Base-by-base conservation (phyloP, 2,888 invertebrate species). In the Orthosia cruda region DNA sequence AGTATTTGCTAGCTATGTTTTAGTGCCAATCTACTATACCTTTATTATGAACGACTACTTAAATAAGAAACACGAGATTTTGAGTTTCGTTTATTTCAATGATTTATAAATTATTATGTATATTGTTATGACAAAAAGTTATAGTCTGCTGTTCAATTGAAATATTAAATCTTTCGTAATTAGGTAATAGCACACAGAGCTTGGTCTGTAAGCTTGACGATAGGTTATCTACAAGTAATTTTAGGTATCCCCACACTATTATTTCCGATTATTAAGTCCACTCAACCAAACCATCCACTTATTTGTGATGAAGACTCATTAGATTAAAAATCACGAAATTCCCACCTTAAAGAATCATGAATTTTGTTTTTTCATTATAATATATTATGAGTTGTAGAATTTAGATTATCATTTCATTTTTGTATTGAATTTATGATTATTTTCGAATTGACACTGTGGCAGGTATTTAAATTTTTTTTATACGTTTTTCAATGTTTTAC, bases 41-140 rank as follows among this genome's bases (percentile, higher is more conserved):
- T 65, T 58, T 23, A 71, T 80, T 68, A 61, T 67, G 40, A 73
- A 77, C 49, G 67, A 72, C 64, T 66, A 72, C 80, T 66, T 75
- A 71, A 66, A 63, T 79, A 82, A 59, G 79, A 81, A 87, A 87
- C 84, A 83, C 84, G 87, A 87, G 84, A 86, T 84, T 87, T 86
- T 87, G 86, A 80, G 86, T 86, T 86, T 86, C 85, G 76, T 85
- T 85, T 64, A 74, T 67, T 74, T 81, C 78, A 81, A 77, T 80
- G 57, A 75, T 75, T 77, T 68, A 52, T 76, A 45, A 49, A 76
- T 64, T 58, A 55, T 68, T 68, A 71, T 64, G 50, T 77, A 45
- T 70, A 65, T 77, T 77, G 47, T 64, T 71, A 61, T 65, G 57
- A 63, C 55, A 77, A 69, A 59, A 61, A 58, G 20, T 49, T 23